These are phyloP conservation scores for Sebastes steindachneri DNA, from an alignment of 2,797 vertebrate species.

Conservation along the genomic window DNA sequence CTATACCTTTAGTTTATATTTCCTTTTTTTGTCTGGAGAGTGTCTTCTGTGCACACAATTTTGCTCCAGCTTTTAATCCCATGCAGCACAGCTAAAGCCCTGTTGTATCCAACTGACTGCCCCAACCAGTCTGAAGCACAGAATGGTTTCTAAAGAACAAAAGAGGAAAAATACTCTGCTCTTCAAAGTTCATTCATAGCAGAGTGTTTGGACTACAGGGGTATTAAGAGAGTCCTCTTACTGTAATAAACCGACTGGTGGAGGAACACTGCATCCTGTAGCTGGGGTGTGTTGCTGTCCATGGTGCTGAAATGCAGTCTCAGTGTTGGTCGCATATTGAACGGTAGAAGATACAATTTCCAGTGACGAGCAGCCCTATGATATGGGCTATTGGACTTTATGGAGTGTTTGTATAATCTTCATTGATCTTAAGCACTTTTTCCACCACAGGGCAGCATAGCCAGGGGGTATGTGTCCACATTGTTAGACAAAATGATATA, in stretches of 20 bases:
- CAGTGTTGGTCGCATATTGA: background rate
- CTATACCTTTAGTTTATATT: background rate
- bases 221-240: background rate
- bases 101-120: background rate
- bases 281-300: conserved; percentile 41
- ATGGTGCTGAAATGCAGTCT: conserved; percentile 55
- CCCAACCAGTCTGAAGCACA: background rate
- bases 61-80: background rate
- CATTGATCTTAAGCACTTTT: background rate
- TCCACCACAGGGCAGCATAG: background rate
- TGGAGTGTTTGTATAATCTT: background rate
- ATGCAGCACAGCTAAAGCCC: background rate
- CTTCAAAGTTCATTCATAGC: background rate
- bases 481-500: background rate
- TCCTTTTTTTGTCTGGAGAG: background rate
- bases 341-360: background rate
- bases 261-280: background rate
- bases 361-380: background rate
- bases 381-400: conserved; percentile 14
- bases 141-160: background rate
- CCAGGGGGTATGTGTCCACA: background rate
- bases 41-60: background rate
- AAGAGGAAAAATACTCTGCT: background rate
- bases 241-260: background rate
- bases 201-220: background rate